These are phyloP conservation scores for Hirudinaria manillensis DNA, from an alignment of 2,888 invertebrate species.

Conservation along the genomic window DNA sequence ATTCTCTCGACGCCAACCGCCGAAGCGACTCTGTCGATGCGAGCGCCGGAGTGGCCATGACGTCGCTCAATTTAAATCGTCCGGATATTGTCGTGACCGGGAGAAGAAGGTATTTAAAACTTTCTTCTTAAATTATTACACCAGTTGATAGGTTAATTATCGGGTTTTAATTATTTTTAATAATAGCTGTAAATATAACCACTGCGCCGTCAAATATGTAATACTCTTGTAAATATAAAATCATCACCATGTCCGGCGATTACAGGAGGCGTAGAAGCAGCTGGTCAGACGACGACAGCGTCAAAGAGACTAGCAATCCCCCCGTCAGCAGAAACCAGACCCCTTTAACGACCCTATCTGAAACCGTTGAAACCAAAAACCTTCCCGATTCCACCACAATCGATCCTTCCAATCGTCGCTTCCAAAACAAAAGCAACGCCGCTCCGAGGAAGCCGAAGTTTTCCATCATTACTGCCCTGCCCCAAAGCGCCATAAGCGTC, in stretches of 20 bases:
- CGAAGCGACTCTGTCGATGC: neutral
- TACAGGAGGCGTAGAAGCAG: slow-evolving; percentile 18
- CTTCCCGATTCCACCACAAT: neutral
- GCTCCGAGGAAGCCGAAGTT: slow-evolving; percentile 9
- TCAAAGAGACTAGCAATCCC: neutral
- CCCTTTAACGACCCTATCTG: neutral
- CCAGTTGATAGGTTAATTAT: no score
- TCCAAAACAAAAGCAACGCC: slow-evolving; percentile 3
- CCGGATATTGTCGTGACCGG: slow-evolving; percentile 28
- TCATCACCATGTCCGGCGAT: neutral
- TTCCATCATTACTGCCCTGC: neutral
- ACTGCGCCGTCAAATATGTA: neutral
- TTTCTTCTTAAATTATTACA: no score
- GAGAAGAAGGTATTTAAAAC: slow-evolving; percentile 16
- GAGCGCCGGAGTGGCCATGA: neutral
- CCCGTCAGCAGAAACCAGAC: neutral
- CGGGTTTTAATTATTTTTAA: no score
- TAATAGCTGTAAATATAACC: neutral
- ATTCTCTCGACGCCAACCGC: neutral
- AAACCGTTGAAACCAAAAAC: slow-evolving; percentile 2
- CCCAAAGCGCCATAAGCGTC: neutral
- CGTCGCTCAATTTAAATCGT: neutral
- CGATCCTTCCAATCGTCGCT: slow-evolving; percentile 7
- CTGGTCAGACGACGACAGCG: slow-evolving; percentile 27
- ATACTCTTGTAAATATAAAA: neutral